Conservation (phyloP, 1,140 invertebrate species). For the Tachypleus tridentatus region DNA sequence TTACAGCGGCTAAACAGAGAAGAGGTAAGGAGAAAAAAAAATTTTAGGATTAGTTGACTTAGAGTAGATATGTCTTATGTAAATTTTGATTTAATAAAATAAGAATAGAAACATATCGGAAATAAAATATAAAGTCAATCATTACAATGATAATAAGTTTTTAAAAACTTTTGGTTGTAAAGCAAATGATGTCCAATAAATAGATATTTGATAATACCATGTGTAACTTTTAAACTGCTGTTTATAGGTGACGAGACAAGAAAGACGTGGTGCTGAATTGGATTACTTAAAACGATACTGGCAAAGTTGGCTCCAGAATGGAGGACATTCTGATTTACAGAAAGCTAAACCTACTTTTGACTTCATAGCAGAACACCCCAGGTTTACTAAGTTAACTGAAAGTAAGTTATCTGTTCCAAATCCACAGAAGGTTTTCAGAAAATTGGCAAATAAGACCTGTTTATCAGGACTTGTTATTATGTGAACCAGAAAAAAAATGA, state of each 20-base stretch:
- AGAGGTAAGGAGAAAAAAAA: conserved; percentile 21
- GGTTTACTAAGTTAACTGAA: conserved; percentile 48
- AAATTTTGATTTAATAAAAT: too few relatives aligned
- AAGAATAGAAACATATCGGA: too few relatives aligned
- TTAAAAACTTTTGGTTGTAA: too few relatives aligned
- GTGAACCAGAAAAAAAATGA: not conserved
- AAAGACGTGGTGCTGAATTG: conserved; percentile 69
- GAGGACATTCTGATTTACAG: conserved; percentile 31
- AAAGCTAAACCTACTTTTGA: conserved; percentile 29
- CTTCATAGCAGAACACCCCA: conserved; percentile 57
- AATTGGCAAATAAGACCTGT: not conserved
- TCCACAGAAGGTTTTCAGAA: conserved; percentile 4
- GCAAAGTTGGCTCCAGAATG: conserved; percentile 50
- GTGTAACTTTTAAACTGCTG: too few relatives aligned
- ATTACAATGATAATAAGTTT: too few relatives aligned
- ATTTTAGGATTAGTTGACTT: not conserved
- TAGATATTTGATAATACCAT: too few relatives aligned
- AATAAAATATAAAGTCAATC: too few relatives aligned
- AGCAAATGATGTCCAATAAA: too few relatives aligned
- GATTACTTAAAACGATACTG: conserved; percentile 74
- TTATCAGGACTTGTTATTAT: not conserved
- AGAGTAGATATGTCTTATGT: too few relatives aligned
- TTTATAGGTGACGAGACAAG: conserved; percentile 44
- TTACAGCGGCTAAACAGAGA: conserved; percentile 53
- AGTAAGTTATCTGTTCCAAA: conserved; percentile 33